Evolutionary conservation across 1,140 invertebrate genomes (phyloP).

Genomic region (Mamestra configurata): DNA sequence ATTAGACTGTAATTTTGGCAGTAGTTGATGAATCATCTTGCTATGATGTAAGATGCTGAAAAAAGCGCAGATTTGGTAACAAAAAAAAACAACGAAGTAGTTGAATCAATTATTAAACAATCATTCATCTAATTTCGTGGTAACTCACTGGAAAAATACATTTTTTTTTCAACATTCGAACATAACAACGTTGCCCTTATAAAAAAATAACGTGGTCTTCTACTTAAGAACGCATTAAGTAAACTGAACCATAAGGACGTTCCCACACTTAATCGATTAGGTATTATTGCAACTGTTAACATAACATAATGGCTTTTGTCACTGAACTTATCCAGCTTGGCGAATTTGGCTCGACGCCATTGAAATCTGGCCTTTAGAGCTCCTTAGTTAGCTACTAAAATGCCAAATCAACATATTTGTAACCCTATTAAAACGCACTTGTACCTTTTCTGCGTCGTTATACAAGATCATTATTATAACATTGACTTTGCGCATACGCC

Average conservation of each 20-base stretch:
- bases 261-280: constrained; percentile 11
- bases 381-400: not conserved
- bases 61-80: not conserved
- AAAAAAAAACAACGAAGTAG: not conserved
- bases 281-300: not conserved
- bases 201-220: not conserved
- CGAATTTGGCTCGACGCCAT: constrained; percentile 19
- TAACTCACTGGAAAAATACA: not conserved
- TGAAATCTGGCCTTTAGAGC: not conserved
- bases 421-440: not conserved
- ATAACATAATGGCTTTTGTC: not conserved
- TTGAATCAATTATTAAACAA: not conserved
- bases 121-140: not conserved
- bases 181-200: too few species aligned
- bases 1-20: not conserved
- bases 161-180: too few species aligned
- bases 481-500: constrained; percentile 17
- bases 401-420: not conserved
- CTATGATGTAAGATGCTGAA: not conserved
- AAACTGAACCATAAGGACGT: not conserved
- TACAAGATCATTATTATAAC: constrained; percentile 3
- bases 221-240: not conserved
- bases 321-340: not conserved
- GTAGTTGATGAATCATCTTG: not conserved
- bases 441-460: not conserved